phyloP scores from a whole-genome alignment of 2,888 invertebrate genomes.

The Drosophila rellima region DNA sequence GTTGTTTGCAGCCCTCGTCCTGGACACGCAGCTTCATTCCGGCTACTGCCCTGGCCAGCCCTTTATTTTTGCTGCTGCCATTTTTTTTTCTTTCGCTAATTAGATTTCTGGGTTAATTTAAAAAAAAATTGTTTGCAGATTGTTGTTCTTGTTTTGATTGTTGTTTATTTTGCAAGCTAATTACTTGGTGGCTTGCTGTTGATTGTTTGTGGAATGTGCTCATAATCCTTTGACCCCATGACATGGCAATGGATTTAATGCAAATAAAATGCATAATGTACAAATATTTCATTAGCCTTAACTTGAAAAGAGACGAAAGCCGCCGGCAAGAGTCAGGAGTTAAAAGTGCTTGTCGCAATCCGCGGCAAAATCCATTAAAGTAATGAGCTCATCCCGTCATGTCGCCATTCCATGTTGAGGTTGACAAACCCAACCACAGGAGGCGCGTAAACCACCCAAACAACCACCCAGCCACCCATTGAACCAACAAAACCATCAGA shows the following conservation, averaged over 20 bases:
- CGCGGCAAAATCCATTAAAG: conserved; percentile 67
- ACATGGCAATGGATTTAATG: conserved; percentile 36
- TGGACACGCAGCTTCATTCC: conserved; percentile 25
- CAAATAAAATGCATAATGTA: conserved; percentile 69
- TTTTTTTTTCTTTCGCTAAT: conserved; percentile 62
- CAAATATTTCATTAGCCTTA: conserved; percentile 69
- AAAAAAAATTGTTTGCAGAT: conserved; percentile 39
- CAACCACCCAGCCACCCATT: conserved; percentile 19
- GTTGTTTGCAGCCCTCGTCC: conserved; percentile 19
- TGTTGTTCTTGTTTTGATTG: conserved; percentile 29
- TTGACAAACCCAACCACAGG: conserved; percentile 65
- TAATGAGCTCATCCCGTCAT: conserved; percentile 77
- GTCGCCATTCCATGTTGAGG: conserved; percentile 57
- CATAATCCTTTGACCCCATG: conserved; percentile 50
- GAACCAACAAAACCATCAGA: conserved; percentile 12
- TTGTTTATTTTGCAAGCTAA: conserved; percentile 70
- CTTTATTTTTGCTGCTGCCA: conserved; percentile 2
- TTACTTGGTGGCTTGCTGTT: conserved; percentile 45
- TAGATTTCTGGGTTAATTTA: conserved; percentile 82
- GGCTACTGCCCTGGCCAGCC: not conserved
- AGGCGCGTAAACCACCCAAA: conserved; percentile 2
- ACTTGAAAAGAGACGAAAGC: conserved; percentile 40
- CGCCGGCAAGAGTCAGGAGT: conserved; percentile 21
- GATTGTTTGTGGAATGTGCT: conserved; percentile 29
- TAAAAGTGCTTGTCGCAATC: conserved; percentile 15